Base-by-base conservation (phyloP, 2,113 vertebrate genomes). In the Siniperca chuatsi region DNA sequence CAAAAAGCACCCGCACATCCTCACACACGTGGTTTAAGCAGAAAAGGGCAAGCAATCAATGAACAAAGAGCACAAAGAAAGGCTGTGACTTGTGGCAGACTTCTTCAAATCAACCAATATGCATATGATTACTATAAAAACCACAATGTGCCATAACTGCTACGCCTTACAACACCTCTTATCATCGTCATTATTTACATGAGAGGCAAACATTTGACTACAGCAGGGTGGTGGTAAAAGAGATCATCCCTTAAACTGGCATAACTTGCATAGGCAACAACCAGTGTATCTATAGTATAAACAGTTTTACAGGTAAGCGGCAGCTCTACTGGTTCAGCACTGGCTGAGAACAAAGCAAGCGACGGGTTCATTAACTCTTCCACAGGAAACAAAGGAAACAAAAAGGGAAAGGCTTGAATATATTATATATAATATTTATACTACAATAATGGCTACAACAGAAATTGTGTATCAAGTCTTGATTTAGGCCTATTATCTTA, bases 291-390 rank as follows among this genome's bases (percentile, higher is more conserved):
- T n/a, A 46, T 12, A 25, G 23, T 25, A 21, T 29, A 15, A 25
- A 66, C 16, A 13, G 57, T 60, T 70, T 0, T 23, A 40, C 21
- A 18, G n/a, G 8, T 10, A 64, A 20, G 35, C 66, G 25, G 52
- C 21, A 64, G 35, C 37, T 37, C 37, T 37, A 46, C 67, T 40
- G 58, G 37, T 71, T 72, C 4, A 55, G 75, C 75, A 84, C 50
- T 50, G 35, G 18, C 5, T 16, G 20, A 65, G 29, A 20, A 13
- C 6, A n/a, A 52, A 60, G 42, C 0, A 1, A 29, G 46, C 3
- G 0, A 55, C 25, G 2, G 18, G 60, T 33, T 65, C 25, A 8
- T 23, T 16, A 44, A 42, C 33, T 64, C 58, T 42, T 29, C 29
- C 29, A 29, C 29, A 29, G 29, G 29, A 29, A 29, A 29, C 29